These are phyloP conservation scores for Florisuga fusca DNA, from an alignment of 2,797 vertebrate genomes.

Conservation along the genomic window DNA sequence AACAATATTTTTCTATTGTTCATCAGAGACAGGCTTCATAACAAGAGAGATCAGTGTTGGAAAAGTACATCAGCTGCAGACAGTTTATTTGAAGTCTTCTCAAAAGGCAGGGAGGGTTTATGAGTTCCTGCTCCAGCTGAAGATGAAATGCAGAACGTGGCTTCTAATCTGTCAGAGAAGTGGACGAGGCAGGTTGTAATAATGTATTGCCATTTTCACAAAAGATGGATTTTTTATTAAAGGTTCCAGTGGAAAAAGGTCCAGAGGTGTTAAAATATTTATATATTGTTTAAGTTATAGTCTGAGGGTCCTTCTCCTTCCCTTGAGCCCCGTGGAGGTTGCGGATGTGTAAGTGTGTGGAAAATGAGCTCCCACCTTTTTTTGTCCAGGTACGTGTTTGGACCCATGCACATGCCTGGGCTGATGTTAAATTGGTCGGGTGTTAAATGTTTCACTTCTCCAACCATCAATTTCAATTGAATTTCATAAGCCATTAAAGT, in stretches of 20 bases:
- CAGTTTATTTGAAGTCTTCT: conserved; percentile 55
- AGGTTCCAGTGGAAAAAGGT: neutral
- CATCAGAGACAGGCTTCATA: conserved; percentile 47
- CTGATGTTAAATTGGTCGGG: neutral
- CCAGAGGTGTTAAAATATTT: neutral
- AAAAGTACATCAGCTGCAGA: conserved; percentile 13
- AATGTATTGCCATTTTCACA: neutral
- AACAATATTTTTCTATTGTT: conserved; percentile 37
- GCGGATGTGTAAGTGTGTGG: rapidly evolving
- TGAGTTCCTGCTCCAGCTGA: neutral
- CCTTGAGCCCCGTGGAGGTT: neutral
- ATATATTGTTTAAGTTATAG: neutral
- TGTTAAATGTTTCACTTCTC: conserved; percentile 54
- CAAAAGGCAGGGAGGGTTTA: neutral
- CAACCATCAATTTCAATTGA: conserved; percentile 60
- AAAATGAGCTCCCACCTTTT: neutral
- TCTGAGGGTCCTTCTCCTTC: neutral
- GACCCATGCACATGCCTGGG: rapidly evolving
- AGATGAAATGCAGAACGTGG: neutral
- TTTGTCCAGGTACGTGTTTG: neutral
- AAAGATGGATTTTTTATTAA: conserved; percentile 1
- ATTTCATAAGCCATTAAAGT: conserved; percentile 65
- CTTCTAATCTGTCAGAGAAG: neutral
- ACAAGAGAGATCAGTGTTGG: neutral
- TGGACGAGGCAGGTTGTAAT: neutral